Evolutionary conservation across 2,888 invertebrate genomes (phyloP), one percentile per base, ranked within the genome.

Genomic region (Cephalotes varians): DNA sequence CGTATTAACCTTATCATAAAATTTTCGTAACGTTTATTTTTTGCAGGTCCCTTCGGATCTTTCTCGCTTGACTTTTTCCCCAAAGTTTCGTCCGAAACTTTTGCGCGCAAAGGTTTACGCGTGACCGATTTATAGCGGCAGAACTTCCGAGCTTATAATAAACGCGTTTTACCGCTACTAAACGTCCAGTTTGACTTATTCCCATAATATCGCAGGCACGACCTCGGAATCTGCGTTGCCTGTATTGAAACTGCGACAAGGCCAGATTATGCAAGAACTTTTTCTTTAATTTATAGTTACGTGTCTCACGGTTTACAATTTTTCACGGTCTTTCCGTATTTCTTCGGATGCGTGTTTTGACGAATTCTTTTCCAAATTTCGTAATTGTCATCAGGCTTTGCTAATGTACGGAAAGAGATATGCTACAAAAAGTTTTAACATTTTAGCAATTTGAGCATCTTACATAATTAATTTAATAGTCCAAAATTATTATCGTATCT

Each of bases 141-240:
- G 10, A 74, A 73, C 40, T 73, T 62, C 2, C 31, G 6, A 31
- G 73, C 2, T 73, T 64, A 62, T 62, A 62, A 73, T 64, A 74
- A 73, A 73, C 31, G 65, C 73, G 47, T 64, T 62, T 31, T 62
- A 60, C 28, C 18, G 28, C 21, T 21, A 31, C 44, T 73, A 64
- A 62, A 73, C 37, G 56, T 72, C 58, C 37, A 58, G 28, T 72
- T 56, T 72, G 58, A 72, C 60, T 72, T 72, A 58, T 72, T 58
- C 28, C 15, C 58, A 58, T 58, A 58, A 72, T 72, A 72, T 72
- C 40, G n/a, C 40, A 25, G 18, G 12, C 37, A 56, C 6, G 25
- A 25, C n/a, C n/a, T n/a, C 28, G 18, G 54, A 54, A 40, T 72
- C 28, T 15, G n/a, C 12, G 40, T 18, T 25, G 37, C 18, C 25